Evolutionary conservation across 2,113 vertebrate species (phyloP).

Genomic region (Fulmarus glacialis): DNA sequence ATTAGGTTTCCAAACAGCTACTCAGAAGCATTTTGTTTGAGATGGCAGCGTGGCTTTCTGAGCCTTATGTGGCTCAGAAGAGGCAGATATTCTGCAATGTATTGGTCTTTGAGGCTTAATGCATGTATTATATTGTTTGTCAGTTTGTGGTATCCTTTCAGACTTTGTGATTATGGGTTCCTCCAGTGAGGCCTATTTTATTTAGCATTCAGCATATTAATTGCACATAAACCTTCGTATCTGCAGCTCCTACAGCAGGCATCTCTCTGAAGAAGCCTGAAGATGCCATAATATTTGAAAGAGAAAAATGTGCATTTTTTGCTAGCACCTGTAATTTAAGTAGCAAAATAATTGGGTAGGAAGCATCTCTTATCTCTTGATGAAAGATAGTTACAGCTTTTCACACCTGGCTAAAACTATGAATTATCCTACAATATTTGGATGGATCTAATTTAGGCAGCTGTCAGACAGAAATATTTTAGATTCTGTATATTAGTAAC

Average conservation of each 20-base stretch:
- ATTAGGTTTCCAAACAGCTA: neutral
- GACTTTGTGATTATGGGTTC: neutral
- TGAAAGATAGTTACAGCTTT: constrained; percentile 52
- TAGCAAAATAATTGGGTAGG: constrained; percentile 31
- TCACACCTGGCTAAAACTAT: constrained; percentile 37
- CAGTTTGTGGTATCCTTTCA: neutral
- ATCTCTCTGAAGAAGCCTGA: neutral
- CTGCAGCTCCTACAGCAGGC: neutral
- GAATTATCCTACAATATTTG: constrained; percentile 26
- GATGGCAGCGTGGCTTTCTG: neutral
- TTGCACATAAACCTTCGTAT: neutral
- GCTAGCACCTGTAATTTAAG: constrained; percentile 29
- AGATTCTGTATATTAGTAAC: neutral
- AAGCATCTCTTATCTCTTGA: constrained; percentile 1
- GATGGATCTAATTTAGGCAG: constrained; percentile 4
- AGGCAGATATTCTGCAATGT: neutral
- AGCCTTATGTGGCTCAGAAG: neutral
- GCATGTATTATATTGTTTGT: neutral
- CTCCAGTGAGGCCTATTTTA: neutral
- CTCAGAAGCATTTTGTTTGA: neutral
- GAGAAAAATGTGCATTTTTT: constrained; percentile 11
- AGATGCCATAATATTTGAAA: constrained; percentile 45
- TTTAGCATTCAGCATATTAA: neutral
- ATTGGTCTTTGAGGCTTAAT: neutral
- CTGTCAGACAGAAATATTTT: constrained; percentile 12